These are phyloP conservation scores for Troilus luridus DNA, from an alignment of 2,888 invertebrate species.

Conservation along the genomic window DNA sequence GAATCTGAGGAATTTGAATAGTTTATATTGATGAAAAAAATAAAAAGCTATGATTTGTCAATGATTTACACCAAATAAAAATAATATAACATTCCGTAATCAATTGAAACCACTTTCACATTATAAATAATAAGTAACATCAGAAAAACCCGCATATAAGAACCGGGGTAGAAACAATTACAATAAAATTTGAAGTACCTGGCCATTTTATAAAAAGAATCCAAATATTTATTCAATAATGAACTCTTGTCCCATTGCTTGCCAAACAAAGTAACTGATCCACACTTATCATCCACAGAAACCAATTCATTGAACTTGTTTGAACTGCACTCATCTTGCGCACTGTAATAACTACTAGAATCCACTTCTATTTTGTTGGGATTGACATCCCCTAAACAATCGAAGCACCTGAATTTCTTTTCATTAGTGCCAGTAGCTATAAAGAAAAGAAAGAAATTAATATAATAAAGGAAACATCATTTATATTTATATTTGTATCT, in stretches of 20 bases:
- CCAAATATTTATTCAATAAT: slow-evolving; percentile 63
- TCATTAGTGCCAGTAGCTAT: not conserved
- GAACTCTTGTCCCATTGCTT: slow-evolving; percentile 64
- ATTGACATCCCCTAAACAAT: slow-evolving; percentile 59
- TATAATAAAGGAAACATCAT: not conserved
- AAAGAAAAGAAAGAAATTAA: not conserved
- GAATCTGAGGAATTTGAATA: too few species aligned
- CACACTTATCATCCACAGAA: slow-evolving; percentile 20
- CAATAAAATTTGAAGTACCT: slow-evolving; percentile 61
- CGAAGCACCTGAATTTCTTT: slow-evolving; percentile 52
- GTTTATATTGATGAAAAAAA: too few species aligned
- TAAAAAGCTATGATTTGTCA: too few species aligned
- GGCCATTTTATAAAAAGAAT: slow-evolving; percentile 64
- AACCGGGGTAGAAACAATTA: not conserved
- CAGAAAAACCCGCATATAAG: not conserved
- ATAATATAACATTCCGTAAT: too few species aligned
- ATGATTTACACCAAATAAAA: too few species aligned
- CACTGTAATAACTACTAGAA: slow-evolving; percentile 53
- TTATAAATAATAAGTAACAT: not conserved
- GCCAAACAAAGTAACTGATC: slow-evolving; percentile 62
- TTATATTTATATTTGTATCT: not conserved
- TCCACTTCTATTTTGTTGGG: slow-evolving; percentile 53
- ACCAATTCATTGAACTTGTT: not conserved
- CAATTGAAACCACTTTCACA: not conserved
- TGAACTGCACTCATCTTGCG: slow-evolving; percentile 34